These are phyloP conservation scores for Enteromius trimaculatus DNA, from an alignment of 2,797 vertebrate genomes.

Conservation along the genomic window DNA sequence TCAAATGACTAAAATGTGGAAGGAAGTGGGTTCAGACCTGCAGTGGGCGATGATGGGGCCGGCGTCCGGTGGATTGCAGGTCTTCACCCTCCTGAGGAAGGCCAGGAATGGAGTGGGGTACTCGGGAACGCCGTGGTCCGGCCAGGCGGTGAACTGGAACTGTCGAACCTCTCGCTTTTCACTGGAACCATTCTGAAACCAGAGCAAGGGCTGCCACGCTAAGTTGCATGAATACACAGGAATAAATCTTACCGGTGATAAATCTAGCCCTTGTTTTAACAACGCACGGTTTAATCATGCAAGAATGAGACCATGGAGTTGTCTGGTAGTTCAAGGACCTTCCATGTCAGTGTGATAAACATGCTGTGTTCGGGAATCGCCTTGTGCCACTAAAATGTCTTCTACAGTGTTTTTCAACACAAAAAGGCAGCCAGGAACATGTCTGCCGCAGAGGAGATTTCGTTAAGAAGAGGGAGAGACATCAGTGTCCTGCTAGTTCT, in stretches of 20 bases:
- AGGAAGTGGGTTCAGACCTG: conserved; percentile 79
- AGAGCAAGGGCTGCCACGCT: conserved; percentile 6
- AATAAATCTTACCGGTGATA: background rate
- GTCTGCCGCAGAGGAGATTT: background rate
- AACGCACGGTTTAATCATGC: background rate
- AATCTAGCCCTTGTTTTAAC: background rate
- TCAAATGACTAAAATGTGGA: background rate
- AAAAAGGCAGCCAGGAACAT: conserved; percentile 3
- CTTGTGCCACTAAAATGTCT: background rate
- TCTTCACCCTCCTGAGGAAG: conserved; percentile 96
- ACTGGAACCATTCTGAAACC: conserved; percentile 90
- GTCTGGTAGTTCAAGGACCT: background rate
- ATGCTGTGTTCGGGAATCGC: background rate
- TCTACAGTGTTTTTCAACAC: background rate
- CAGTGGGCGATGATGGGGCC: conserved; percentile 96
- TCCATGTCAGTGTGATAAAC: background rate
- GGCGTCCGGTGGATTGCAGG: conserved; percentile 94
- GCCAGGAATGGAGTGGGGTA: conserved; percentile 97
- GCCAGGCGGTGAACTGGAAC: conserved; percentile 99
- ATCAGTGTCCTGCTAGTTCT: conserved; percentile 56
- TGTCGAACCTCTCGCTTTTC: conserved; percentile 97
- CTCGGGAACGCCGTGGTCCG: conserved; percentile 95
- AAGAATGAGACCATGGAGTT: background rate
- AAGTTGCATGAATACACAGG: background rate
- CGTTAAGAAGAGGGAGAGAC: conserved; percentile 16